Evolutionary conservation across 2,797 vertebrate species (phyloP).

Genomic region (Monodelphis domestica): DNA sequence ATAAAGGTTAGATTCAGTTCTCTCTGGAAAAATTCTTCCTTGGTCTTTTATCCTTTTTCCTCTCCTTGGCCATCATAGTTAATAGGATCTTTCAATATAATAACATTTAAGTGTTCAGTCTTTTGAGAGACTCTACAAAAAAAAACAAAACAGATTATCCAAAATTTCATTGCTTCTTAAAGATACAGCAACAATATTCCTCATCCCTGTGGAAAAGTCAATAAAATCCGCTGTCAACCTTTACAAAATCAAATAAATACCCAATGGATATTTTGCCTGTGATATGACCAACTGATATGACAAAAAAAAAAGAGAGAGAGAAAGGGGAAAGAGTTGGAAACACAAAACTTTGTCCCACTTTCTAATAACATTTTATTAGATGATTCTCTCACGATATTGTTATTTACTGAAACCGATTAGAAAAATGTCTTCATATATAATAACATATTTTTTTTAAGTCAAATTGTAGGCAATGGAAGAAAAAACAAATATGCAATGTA

Average conservation of each 20-base stretch:
- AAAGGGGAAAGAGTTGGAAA: background rate
- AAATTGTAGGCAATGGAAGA: background rate
- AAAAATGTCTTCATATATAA: background rate
- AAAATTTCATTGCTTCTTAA: background rate
- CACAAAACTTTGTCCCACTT: background rate
- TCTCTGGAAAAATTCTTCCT: background rate
- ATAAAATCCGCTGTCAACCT: background rate
- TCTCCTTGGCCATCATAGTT: background rate
- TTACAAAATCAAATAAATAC: background rate
- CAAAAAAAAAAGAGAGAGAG: too few relatives aligned
- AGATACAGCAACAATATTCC: background rate
- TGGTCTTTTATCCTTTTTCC: background rate
- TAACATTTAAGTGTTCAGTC: background rate
- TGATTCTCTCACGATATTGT: background rate
- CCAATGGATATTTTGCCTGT: background rate
- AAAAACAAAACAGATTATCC: background rate
- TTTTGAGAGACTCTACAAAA: background rate
- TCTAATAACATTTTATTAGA: background rate
- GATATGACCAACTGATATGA: background rate
- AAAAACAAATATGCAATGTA: background rate
- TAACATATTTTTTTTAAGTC: too few relatives aligned
- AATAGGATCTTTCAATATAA: background rate
- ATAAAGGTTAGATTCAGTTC: background rate
- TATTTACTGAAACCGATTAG: background rate
- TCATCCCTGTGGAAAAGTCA: background rate